Conservation (phyloP, 2,797 vertebrate genomes). For the Danio tinwini region DNA sequence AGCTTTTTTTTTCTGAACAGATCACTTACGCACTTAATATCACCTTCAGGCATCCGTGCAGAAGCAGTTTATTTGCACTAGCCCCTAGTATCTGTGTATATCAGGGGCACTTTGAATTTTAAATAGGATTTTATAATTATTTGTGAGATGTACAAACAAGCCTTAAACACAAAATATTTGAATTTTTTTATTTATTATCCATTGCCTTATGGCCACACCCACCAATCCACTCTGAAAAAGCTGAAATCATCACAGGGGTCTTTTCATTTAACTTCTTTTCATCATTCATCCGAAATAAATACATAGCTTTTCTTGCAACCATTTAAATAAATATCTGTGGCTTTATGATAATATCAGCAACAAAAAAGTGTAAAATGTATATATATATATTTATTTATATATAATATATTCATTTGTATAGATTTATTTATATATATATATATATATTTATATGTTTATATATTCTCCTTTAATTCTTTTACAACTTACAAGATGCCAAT, state of each 20-base stretch:
- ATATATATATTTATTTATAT: conserved; percentile 60
- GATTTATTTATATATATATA: conserved; percentile 65
- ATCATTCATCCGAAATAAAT: conserved; percentile 73
- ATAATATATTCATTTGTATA: conserved; percentile 62
- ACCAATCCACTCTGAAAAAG: conserved; percentile 71
- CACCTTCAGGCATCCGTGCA: neutral
- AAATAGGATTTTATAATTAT: neutral
- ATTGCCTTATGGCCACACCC: conserved; percentile 73
- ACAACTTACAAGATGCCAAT: conserved; percentile 80
- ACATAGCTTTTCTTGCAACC: conserved; percentile 72
- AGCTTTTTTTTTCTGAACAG: conserved; percentile 5
- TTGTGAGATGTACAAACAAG: conserved; percentile 3
- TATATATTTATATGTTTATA: conserved; percentile 68
- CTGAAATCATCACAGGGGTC: conserved; percentile 68
- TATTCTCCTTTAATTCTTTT: conserved; percentile 78
- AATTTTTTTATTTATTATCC: conserved; percentile 80
- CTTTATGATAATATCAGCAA: conserved; percentile 68
- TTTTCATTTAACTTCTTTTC: conserved; percentile 59
- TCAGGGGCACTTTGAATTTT: neutral
- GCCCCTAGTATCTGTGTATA: neutral
- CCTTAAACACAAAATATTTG: conserved; percentile 58
- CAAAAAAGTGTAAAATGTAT: conserved; percentile 66
- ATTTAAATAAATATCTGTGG: conserved; percentile 80
- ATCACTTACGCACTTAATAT: conserved; percentile 24
- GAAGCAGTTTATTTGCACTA: neutral